Conservation (phyloP, 2,797 vertebrate species). For the Arnoldichthys spilopterus region DNA sequence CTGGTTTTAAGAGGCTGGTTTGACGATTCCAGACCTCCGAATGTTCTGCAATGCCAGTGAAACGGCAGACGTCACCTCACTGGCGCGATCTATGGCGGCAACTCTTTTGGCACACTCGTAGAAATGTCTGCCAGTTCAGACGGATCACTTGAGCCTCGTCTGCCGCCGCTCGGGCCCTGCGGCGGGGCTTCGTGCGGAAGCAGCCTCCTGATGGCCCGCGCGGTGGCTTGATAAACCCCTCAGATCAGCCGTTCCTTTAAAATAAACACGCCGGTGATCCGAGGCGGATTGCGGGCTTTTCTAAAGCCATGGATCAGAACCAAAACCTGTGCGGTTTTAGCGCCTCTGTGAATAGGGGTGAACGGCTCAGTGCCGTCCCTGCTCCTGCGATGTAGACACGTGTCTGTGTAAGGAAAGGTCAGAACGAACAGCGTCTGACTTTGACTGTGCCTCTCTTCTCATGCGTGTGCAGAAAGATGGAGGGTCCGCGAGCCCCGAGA, state of each 20-base stretch:
- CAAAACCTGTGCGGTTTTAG: constrained; percentile 13
- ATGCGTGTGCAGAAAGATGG: constrained; percentile 82
- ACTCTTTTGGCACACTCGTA: neutral
- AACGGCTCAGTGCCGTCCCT: constrained; percentile 1
- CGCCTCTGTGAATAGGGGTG: constrained; percentile 5
- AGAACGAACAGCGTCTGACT: neutral
- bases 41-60: too few species aligned
- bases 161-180: neutral
- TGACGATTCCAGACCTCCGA: too few species aligned
- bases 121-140: neutral
- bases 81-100: neutral
- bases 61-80: neutral
- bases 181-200: constrained; percentile 27
- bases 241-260: constrained; percentile 36
- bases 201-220: neutral
- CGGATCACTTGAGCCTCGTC: neutral
- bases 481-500: constrained; percentile 86
- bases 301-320: constrained; percentile 32
- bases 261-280: constrained; percentile 25
- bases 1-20: too few species aligned
- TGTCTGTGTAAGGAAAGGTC: constrained; percentile 7
- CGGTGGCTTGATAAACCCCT: constrained; percentile 18
- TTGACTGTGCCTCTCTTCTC: neutral
- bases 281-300: constrained; percentile 28
- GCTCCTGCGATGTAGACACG: constrained; percentile 5